Evolutionary conservation across 23 tunicate genomes (phyloP).

Genomic region (Clavelina lepadiformis): DNA sequence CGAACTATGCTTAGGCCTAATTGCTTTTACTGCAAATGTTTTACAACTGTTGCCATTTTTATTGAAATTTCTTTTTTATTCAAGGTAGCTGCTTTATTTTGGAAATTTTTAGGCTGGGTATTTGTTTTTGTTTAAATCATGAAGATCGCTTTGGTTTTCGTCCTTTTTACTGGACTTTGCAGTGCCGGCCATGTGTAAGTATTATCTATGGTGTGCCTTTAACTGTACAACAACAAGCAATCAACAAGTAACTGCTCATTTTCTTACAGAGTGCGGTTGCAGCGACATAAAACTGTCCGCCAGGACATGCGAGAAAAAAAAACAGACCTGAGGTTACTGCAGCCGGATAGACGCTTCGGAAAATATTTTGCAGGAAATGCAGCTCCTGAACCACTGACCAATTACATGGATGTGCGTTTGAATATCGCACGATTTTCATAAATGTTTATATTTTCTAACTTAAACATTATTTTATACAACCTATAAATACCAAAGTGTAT

Average conservation of each 20-base stretch:
- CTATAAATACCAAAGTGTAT: too few species aligned
- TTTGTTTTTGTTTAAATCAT: too few species aligned
- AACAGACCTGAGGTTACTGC: not conserved
- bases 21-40: too few species aligned
- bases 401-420: constrained; percentile 80
- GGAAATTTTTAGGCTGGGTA: too few species aligned
- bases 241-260: not conserved
- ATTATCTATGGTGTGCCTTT: not conserved
- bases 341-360: not conserved
- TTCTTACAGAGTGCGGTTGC: constrained; percentile 42
- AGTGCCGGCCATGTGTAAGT: too few species aligned
- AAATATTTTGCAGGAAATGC: not conserved
- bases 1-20: too few species aligned
- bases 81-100: too few species aligned
- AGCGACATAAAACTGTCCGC: constrained; percentile 16
- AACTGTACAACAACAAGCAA: not conserved
- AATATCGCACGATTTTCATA: not conserved
- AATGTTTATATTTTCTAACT: not conserved
- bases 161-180: too few species aligned
- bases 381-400: constrained; percentile 74
- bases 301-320: constrained; percentile 43
- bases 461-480: not conserved
- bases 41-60: too few species aligned
- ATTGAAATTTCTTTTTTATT: too few species aligned
- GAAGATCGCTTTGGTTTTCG: too few species aligned